Base-by-base conservation (phyloP, 1,140 invertebrate species). In the Euglossa dilemma region DNA sequence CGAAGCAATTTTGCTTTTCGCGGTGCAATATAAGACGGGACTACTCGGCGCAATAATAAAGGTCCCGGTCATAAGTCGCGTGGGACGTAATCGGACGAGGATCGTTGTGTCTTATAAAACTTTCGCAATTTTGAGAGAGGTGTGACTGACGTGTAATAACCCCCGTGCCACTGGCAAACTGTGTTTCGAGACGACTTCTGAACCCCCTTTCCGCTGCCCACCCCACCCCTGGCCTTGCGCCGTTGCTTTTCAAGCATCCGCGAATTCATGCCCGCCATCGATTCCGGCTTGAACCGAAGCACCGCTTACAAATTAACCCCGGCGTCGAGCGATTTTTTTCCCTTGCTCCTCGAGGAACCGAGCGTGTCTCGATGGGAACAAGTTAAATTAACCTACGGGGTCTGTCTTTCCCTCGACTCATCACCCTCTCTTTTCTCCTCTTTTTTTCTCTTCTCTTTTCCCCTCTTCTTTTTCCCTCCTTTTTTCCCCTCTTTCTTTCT, bases 121-220 rank as follows among this genome's bases (percentile, higher is more conserved):
- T 91, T 91, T 91, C 61, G 87, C 89, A 91, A 91, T 91, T 91
- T 89, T 84, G 84, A 90, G 83, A 64, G 84, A 85, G 87, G 85
- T 90, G 80, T 90, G 90, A 91, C 84, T 89, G 90, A 90, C 88
- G 89, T 90, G 88, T 88, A 91, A 91, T 91, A 91, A 91, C 87
- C 83, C 79, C 63, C 67, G n/a, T 75, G 84, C 78, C 90, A 79
- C 71, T 70, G 79, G 57, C 81, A 54, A 76, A 45, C 57, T 70
- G 72, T 77, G 72, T 66, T 70, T 70, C 73, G 52, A 61, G 75
- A 83, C 71, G 57, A 87, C 73, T 87, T 82, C 61, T 85, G 47
- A 25, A 23, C 25, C 76, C 28, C 69, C 50, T 11, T n/a, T 45
- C 9, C 50, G 52, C 28, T 36, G 20, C 6, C 52, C 43, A 7